Evolutionary conservation across 2,888 invertebrate species (phyloP), one percentile per base, ranked within the genome.

Genomic region (Colletes collaris): DNA sequence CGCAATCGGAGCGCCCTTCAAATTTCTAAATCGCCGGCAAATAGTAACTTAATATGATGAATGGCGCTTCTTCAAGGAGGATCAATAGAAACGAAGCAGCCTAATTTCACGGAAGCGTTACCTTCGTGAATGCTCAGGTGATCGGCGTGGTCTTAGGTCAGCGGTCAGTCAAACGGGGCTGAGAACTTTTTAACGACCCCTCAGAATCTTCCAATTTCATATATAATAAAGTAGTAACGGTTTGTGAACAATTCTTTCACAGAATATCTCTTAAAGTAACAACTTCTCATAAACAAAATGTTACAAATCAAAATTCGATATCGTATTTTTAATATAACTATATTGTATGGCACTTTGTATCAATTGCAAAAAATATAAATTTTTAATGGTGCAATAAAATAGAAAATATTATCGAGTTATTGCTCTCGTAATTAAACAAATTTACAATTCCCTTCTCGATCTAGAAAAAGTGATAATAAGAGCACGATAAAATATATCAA

Each of bases 91-190:
- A 70, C 64, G 63, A 67, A 71, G 49, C 67, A 63, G 70, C 44
- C 79, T 83, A 74, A 86, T 88, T 89, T 90, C 81, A 90, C 88
- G 87, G 82, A 63, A 76, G 62, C 81, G 55, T 86, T 87, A 64
- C 52, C 84, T 64, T 58, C 49, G 59, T 90, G 86, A 89, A 89
- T 84, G 83, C 62, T 69, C 49, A 67, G 66, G 65, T 75, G 75
- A 46, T 64, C 66, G 68, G 63, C 44, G 68, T 52, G 56, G 35
- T 49, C 66, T 49, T 69, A 69, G 79, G 75, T 66, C 69, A 79
- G 72, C 70, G 76, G 63, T 82, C 85, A 79, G 84, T 82, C 73
- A 69, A 76, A 76, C 79, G 75, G 35, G 46, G 79, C 76, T 35
- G 50, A 64, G 49, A 16, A 59, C 10, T 6, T 53, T n/a, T 40